Evolutionary conservation across 2,888 invertebrate genomes (phyloP).

Genomic region (Agriopis leucophaearia): DNA sequence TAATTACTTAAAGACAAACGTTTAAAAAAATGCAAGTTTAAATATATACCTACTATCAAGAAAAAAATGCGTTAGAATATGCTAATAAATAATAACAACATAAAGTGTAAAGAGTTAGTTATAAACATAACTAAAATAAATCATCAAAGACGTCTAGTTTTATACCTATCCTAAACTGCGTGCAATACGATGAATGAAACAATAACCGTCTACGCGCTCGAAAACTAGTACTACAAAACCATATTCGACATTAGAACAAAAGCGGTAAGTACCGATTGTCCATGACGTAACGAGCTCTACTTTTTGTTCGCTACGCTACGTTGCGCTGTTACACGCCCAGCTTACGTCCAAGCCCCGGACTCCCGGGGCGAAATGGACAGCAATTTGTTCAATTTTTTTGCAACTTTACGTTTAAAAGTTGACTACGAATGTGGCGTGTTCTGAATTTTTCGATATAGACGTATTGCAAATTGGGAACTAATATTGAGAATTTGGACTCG

Average conservation of each 20-base stretch:
- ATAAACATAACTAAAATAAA: not conserved
- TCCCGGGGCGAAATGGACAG: constrained; percentile 17
- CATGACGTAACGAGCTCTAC: constrained; percentile 21
- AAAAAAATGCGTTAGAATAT: no score
- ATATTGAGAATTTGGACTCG: not conserved
- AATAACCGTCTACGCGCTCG: constrained; percentile 1
- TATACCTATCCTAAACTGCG: not conserved
- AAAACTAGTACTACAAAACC: constrained; percentile 10
- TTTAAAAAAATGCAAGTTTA: no score
- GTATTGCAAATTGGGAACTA: constrained; percentile 1
- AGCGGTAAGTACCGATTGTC: constrained; percentile 27
- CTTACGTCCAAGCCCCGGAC: constrained; percentile 2
- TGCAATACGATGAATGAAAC: not conserved
- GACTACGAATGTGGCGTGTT: constrained; percentile 10
- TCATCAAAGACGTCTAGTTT: not conserved
- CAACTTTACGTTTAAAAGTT: constrained; percentile 31
- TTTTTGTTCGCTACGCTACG: constrained; percentile 39
- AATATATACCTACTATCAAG: no score
- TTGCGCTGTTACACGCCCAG: constrained; percentile 29
- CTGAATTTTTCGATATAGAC: constrained; percentile 16
- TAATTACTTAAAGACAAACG: no score
- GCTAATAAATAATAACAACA: no score
- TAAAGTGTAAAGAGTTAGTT: no score
- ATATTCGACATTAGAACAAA: constrained; percentile 23
- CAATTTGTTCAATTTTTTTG: constrained; percentile 35